Conservation (phyloP, 1,140 invertebrate genomes). For the Thaumetopoea pityocampa region DNA sequence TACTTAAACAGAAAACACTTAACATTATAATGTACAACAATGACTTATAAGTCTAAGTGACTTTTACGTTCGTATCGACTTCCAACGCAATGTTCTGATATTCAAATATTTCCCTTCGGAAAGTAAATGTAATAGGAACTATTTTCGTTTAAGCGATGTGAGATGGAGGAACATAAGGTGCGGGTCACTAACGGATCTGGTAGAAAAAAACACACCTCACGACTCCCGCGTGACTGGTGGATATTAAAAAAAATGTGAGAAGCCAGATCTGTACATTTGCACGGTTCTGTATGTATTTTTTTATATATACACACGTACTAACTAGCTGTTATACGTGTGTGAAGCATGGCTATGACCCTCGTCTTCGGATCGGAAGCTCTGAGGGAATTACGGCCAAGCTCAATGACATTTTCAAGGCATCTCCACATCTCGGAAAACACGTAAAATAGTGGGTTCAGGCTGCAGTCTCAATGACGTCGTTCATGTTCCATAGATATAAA, state of each 20-base stretch:
- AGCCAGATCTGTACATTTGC: conserved; percentile 10
- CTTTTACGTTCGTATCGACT: conserved; percentile 10
- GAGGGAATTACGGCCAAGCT: no score
- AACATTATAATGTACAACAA: conserved; percentile 36
- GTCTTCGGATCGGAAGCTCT: no score
- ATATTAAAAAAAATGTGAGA: conserved; percentile 32
- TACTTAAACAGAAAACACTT: conserved; percentile 40
- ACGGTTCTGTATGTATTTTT: not conserved
- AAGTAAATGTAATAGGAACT: conserved; percentile 27
- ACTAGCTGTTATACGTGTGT: no score
- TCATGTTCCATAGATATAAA: no score
- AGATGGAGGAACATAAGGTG: conserved; percentile 25
- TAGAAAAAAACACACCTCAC: conserved; percentile 52
- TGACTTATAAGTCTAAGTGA: conserved; percentile 4
- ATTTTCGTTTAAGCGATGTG: conserved; percentile 10
- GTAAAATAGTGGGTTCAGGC: no score
- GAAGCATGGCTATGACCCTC: no score
- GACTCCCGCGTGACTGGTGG: conserved; percentile 44
- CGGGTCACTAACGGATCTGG: conserved; percentile 39
- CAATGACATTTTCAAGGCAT: no score
- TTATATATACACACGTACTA: not conserved
- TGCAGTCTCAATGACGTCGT: no score
- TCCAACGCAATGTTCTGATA: conserved; percentile 17
- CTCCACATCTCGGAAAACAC: no score
- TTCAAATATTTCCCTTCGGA: conserved; percentile 1